Percentiles rank a stretch among this genome's conserved stretches.
phyloP scores from a whole-genome alignment of 35 echinoderm and acorn worm genomes.

The Ptychodera flava region DNA sequence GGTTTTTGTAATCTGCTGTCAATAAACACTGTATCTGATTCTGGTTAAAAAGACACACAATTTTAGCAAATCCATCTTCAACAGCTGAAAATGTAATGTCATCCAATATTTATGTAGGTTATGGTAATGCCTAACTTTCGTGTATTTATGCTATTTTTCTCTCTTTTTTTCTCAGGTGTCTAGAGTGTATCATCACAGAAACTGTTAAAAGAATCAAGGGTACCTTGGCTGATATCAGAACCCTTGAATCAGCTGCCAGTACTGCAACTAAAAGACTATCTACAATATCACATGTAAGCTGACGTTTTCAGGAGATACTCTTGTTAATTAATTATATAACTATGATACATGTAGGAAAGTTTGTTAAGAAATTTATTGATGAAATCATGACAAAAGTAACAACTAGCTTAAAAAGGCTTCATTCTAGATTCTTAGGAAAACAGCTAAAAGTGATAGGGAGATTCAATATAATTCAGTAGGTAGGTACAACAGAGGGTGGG shows the following conservation, averaged over 20 bases:
- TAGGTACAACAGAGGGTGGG: too few species aligned
- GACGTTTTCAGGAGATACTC: constrained; percentile 37
- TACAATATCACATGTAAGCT: constrained; percentile 67
- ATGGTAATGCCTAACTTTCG: background rate
- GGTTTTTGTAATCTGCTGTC: too few species aligned
- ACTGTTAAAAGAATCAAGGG: constrained; percentile 67
- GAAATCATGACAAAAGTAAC: background rate
- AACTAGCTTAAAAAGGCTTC: background rate
- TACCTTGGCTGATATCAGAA: constrained; percentile 76
- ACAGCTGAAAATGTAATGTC: too few species aligned
- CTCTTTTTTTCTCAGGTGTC: constrained; percentile 40
- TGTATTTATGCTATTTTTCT: background rate
- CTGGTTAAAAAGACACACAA: too few species aligned
- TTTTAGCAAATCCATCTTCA: too few species aligned
- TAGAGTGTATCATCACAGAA: constrained; percentile 84
- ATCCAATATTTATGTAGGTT: too few species aligned
- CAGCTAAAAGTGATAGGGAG: background rate
- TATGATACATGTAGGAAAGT: background rate
- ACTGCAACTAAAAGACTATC: constrained; percentile 71
- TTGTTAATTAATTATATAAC: background rate
- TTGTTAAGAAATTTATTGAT: background rate
- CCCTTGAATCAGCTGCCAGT: constrained; percentile 65
- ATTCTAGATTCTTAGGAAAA: background rate
- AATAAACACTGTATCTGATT: too few species aligned
- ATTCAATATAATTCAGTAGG: too few species aligned